Percentiles rank a stretch among this genome's conserved stretches.
These are phyloP conservation scores for Acrocephalus scirpaceus DNA, from an alignment of 2,797 vertebrate genomes.

Conservation along the genomic window DNA sequence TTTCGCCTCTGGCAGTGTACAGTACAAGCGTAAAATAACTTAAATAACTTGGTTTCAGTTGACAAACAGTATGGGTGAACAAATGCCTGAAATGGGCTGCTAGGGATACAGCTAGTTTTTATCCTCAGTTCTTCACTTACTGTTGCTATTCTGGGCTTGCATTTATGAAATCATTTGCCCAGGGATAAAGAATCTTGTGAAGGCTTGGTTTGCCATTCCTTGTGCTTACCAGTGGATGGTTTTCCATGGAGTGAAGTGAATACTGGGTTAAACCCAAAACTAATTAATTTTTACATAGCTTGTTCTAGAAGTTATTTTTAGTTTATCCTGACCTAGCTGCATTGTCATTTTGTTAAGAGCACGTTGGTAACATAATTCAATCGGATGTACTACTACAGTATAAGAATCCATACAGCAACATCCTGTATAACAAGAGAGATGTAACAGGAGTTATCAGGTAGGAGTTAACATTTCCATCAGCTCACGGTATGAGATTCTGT, in stretches of 20 bases:
- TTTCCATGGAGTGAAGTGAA: not conserved
- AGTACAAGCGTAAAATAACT: not conserved
- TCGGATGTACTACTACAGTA: not conserved
- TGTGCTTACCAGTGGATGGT: not conserved
- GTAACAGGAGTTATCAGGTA: not conserved
- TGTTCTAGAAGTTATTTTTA: constrained; percentile 59
- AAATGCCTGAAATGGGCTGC: not conserved
- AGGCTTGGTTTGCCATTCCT: not conserved
- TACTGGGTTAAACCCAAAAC: constrained; percentile 23
- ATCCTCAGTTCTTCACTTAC: not conserved
- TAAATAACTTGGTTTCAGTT: not conserved
- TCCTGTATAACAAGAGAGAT: not conserved
- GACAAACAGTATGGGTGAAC: not conserved
- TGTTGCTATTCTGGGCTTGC: not conserved
- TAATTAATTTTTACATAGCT: constrained; percentile 54
- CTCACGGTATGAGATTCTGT: not conserved
- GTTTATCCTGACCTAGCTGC: constrained; percentile 50
- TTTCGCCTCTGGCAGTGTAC: not conserved
- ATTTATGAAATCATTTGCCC: not conserved
- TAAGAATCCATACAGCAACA: not conserved
- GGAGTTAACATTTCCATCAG: not conserved
- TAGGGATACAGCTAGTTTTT: not conserved
- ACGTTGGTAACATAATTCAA: constrained; percentile 15
- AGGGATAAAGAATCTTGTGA: not conserved
- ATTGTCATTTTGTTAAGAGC: constrained; percentile 31